phyloP scores from a whole-genome alignment of 2,797 vertebrate species.

The Diplodus puntazzo region DNA sequence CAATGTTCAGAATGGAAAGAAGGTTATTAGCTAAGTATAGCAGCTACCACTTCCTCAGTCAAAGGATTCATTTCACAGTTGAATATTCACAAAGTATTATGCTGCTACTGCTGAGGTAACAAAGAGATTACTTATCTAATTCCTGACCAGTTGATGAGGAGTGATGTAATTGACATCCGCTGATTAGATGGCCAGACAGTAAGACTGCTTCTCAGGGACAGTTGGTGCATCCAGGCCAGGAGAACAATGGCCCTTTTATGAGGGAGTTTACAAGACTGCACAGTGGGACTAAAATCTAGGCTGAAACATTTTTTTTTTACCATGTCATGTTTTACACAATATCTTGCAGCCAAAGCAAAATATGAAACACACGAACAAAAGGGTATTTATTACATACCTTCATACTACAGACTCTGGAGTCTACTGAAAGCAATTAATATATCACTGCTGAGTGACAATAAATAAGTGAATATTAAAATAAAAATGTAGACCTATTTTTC shows the following conservation, averaged over 20 bases:
- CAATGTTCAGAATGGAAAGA: neutral
- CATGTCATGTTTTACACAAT: neutral
- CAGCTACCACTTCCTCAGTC: neutral
- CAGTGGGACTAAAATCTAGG: conserved; percentile 4
- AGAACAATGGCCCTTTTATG: conserved; percentile 61
- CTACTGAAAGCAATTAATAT: no score
- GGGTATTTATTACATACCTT: conserved; percentile 10
- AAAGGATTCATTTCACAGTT: neutral
- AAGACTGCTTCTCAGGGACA: conserved; percentile 43
- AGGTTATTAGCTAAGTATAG: neutral
- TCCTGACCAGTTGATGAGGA: conserved; percentile 31
- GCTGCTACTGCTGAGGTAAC: conserved; percentile 18
- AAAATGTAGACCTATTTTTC: no score
- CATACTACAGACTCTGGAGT: neutral
- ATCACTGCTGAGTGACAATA: no score
- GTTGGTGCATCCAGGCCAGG: conserved; percentile 18
- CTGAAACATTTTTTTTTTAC: conserved; percentile 8
- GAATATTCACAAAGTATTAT: conserved; percentile 2
- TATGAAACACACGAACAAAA: neutral
- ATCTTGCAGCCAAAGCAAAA: neutral
- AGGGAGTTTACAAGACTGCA: neutral
- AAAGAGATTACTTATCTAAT: conserved; percentile 46
- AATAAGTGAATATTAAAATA: no score
- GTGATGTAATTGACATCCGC: conserved; percentile 57
- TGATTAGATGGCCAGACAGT: conserved; percentile 55